Base-by-base conservation (phyloP, 2,797 vertebrate species). In the Diceros bicornis region DNA sequence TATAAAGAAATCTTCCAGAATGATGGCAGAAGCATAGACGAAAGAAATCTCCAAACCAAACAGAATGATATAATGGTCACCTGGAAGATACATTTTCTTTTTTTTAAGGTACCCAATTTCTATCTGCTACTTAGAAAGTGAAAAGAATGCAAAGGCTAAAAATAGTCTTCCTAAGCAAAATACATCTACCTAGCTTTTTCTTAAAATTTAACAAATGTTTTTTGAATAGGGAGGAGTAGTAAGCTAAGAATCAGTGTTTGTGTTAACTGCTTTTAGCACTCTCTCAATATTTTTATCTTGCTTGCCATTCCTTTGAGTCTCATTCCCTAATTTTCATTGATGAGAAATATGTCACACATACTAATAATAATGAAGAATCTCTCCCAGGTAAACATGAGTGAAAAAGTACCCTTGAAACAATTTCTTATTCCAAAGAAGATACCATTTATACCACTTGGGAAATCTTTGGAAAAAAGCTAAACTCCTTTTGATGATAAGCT, bases 281-380 rank as follows among this genome's bases (percentile, higher is more conserved):
- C 47, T 55, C 82, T 71, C 2, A 6, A 14, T 88, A 50, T 88
- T 93, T 88, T 44, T 66, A 27, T 62, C 25, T 74, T 97, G 23
- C 12, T 88, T 72, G 14, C 25, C 52, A 92, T 91, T 88, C 7
- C 25, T 93, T 83, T 55, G 47, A 81, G 44, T 91, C 18, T 44
- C 7, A 0, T 50, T 69, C 7, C 13, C 17, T 50, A 6, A 55
- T 78, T 84, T 78, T 32, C 61, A 25, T 83, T 47, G 27, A 84
- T 91, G 55, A 85, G 52, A 59, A 94, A 89, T 69, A 13, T 87
- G 41, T 82, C 68, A 55, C 71, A 23, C 3, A 69, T 79, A 64
- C 7, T 47, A 78, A 61, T 88, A 16, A 79, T 75, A 93, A 79
- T 78, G 10, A 95, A 95, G 16, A 72, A 23, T 79, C 8, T 91